phyloP scores from a whole-genome alignment of 1,140 invertebrate genomes.

The Homalodisca vitripennis region DNA sequence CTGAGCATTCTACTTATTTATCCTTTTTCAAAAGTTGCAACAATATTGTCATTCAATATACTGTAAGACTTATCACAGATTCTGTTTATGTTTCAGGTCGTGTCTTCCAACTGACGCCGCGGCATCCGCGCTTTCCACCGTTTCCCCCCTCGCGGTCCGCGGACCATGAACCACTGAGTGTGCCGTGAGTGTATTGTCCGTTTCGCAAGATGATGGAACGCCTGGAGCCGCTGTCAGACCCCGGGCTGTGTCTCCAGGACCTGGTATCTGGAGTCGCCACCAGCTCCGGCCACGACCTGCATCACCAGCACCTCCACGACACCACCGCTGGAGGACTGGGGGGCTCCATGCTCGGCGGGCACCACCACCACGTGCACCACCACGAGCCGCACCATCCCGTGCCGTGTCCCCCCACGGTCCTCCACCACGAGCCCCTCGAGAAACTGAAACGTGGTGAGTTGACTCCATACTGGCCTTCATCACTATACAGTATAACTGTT shows the following conservation, averaged over 20 bases:
- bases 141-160: no score
- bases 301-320: slow-evolving; percentile 55
- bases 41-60: no score
- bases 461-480: not conserved
- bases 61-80: no score
- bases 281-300: slow-evolving; percentile 46
- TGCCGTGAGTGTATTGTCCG: not conserved
- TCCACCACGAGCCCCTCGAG: slow-evolving; percentile 74
- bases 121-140: no score
- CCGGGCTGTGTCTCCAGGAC: slow-evolving; percentile 69
- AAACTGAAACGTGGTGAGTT: slow-evolving; percentile 80
- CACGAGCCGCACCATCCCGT: slow-evolving; percentile 49
- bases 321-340: slow-evolving; percentile 54
- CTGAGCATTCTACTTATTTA: no score
- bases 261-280: slow-evolving; percentile 56
- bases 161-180: no score
- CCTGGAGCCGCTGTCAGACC: slow-evolving; percentile 61
- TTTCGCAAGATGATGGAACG: slow-evolving; percentile 49
- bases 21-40: no score
- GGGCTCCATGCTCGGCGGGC: slow-evolving; percentile 65
- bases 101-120: no score
- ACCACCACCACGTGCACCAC: slow-evolving; percentile 57
- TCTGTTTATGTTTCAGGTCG: no score
- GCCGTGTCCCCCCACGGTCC: slow-evolving; percentile 41
- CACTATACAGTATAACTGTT: no score